A percentile compares a stretch with the other conserved stretches of the same genome.
Evolutionary conservation across 2,797 vertebrate species (phyloP).

Genomic region (Schizopygopsis malacanthus): DNA sequence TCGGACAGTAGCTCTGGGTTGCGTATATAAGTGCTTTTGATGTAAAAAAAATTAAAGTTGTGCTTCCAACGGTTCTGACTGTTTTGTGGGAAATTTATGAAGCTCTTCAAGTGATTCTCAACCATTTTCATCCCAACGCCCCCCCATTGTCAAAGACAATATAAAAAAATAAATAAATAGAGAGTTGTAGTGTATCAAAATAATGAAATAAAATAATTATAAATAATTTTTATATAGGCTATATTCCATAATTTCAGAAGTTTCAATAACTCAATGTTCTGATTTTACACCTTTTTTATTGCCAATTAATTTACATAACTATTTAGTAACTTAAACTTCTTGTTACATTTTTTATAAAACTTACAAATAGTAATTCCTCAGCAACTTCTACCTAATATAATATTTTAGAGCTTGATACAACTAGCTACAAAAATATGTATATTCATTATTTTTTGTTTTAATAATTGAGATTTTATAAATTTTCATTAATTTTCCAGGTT

Average conservation of each 20-base stretch:
- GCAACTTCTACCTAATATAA: background rate
- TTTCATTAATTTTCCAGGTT: background rate
- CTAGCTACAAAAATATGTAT: background rate
- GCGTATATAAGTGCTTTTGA: slow-evolving; percentile 67
- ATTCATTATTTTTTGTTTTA: too few species aligned
- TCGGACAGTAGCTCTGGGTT: slow-evolving; percentile 61
- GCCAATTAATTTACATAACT: background rate
- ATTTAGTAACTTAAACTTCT: background rate
- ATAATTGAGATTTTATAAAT: background rate
- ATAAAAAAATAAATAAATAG: too few species aligned
- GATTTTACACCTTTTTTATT: background rate
- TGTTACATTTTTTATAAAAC: background rate
- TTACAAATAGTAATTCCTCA: background rate
- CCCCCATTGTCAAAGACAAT: background rate
- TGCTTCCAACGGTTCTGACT: too few species aligned
- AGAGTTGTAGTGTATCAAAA: background rate
- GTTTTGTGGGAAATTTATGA: background rate
- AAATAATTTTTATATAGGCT: too few species aligned
- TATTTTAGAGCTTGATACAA: background rate
- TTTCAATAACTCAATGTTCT: background rate
- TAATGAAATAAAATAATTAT: background rate
- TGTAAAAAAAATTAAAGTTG: background rate
- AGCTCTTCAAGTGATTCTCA: background rate
- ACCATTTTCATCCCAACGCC: background rate
- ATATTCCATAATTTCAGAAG: background rate